Conservation (phyloP, 2,113 vertebrate genomes). For the Chaetodon trifascialis region DNA sequence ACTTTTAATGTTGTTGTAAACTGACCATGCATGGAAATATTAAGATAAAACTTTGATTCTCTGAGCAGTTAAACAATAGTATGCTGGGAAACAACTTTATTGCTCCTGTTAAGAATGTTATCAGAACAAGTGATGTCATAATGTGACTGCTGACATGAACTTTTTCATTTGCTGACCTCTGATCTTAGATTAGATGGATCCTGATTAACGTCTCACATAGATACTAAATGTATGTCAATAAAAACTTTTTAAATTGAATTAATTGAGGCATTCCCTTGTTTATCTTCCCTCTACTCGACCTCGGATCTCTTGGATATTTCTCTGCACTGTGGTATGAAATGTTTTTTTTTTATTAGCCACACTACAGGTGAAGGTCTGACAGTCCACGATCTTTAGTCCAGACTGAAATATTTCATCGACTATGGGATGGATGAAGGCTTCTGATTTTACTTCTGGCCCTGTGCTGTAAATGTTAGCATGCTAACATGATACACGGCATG, state of each 20-base stretch:
- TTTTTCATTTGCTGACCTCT: too few species aligned
- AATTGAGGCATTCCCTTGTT: neutral
- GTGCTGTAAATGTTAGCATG: too few species aligned
- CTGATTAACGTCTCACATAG: neutral
- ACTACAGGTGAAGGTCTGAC: too few species aligned
- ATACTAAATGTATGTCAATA: neutral
- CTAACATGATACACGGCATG: too few species aligned
- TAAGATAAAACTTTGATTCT: neutral
- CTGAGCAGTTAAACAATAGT: slow-evolving; percentile 8
- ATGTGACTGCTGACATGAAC: neutral
- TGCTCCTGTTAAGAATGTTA: neutral
- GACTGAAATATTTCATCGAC: too few species aligned
- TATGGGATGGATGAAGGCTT: too few species aligned
- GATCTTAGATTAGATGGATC: too few species aligned
- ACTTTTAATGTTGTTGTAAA: neutral
- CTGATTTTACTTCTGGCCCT: too few species aligned
- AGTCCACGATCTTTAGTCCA: too few species aligned
- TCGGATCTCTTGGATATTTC: neutral
- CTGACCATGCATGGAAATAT: neutral
- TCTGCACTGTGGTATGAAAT: too few species aligned
- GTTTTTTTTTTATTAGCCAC: too few species aligned
- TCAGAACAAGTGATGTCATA: neutral
- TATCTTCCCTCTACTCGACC: neutral
- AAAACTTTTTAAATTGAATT: neutral
- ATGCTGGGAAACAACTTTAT: neutral